Percentiles rank a stretch among this genome's conserved stretches.
These are phyloP conservation scores for Motacilla alba DNA, from an alignment of 2,113 vertebrate species.

Conservation along the genomic window DNA sequence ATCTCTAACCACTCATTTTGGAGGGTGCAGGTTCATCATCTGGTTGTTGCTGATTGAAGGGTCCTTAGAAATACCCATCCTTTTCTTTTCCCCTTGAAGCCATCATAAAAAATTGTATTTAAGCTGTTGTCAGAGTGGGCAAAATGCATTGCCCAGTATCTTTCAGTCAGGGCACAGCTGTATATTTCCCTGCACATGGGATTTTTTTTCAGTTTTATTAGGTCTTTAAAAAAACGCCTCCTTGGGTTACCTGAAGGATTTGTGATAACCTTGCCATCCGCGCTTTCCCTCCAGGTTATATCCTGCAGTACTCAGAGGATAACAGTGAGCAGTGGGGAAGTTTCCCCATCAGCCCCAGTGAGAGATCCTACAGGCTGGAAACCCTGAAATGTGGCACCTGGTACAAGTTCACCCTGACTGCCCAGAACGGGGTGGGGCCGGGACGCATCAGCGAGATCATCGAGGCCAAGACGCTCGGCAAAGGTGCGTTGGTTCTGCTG, in stretches of 20 bases:
- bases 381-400: slow-evolving; percentile 96
- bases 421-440: slow-evolving; percentile 96
- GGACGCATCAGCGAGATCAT: slow-evolving; percentile 99
- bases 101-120: background rate
- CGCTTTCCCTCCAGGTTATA: slow-evolving; percentile 81
- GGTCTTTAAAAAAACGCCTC: background rate
- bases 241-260: background rate
- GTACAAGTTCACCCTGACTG: slow-evolving; percentile 98
- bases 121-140: background rate
- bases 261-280: background rate
- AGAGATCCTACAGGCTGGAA: slow-evolving; percentile 92
- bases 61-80: background rate
- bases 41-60: background rate
- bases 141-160: background rate
- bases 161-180: background rate
- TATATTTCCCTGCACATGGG: background rate
- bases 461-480: slow-evolving; percentile 95
- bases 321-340: slow-evolving; percentile 99
- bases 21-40: slow-evolving; percentile 6
- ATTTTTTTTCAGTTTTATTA: background rate
- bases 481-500: slow-evolving; percentile 75
- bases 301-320: slow-evolving; percentile 96
- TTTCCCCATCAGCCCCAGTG: slow-evolving; percentile 96
- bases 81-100: background rate
- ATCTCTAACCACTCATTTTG: background rate